A percentile compares a stretch with the other conserved stretches of the same genome.
Evolutionary conservation across 2,888 invertebrate species (phyloP).

Genomic region (Azorinus chamasolen): DNA sequence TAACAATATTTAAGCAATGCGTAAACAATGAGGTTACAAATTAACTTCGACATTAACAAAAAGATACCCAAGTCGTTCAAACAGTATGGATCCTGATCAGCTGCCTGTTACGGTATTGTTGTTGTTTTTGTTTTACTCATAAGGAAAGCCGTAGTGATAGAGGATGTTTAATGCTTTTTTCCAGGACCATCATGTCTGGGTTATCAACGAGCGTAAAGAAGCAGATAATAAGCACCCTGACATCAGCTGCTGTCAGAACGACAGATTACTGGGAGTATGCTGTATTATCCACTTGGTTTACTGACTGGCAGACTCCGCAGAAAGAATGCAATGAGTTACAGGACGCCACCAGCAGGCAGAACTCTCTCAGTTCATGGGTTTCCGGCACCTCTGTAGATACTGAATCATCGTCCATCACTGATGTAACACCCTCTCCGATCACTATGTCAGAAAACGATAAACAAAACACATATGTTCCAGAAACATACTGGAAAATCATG

Average conservation of each 20-base stretch:
- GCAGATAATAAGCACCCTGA: conserved; percentile 17
- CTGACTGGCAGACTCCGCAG: conserved; percentile 40
- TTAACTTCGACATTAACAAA: too few relatives aligned
- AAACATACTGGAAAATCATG: conserved; percentile 72
- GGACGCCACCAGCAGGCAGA: too few relatives aligned
- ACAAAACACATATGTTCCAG: conserved; percentile 70
- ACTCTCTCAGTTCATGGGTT: background rate
- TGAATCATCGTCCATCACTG: too few relatives aligned
- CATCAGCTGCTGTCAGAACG: background rate
- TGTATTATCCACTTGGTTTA: conserved; percentile 68
- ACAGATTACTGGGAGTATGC: conserved; percentile 67
- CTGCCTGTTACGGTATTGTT: too few relatives aligned
- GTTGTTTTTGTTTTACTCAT: too few relatives aligned
- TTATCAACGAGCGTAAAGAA: conserved; percentile 22
- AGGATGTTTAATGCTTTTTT: too few relatives aligned
- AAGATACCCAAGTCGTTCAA: too few relatives aligned
- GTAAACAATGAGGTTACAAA: too few relatives aligned
- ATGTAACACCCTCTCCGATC: conserved; percentile 14
- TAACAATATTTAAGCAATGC: too few relatives aligned
- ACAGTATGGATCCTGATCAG: too few relatives aligned
- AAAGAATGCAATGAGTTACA: too few relatives aligned
- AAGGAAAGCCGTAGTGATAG: too few relatives aligned
- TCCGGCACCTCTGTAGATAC: background rate
- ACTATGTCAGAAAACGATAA: conserved; percentile 54
- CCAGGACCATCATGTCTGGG: conserved; percentile 5